phyloP scores from a whole-genome alignment of 2,113 vertebrate genomes.

The Antidorcas marsupialis region DNA sequence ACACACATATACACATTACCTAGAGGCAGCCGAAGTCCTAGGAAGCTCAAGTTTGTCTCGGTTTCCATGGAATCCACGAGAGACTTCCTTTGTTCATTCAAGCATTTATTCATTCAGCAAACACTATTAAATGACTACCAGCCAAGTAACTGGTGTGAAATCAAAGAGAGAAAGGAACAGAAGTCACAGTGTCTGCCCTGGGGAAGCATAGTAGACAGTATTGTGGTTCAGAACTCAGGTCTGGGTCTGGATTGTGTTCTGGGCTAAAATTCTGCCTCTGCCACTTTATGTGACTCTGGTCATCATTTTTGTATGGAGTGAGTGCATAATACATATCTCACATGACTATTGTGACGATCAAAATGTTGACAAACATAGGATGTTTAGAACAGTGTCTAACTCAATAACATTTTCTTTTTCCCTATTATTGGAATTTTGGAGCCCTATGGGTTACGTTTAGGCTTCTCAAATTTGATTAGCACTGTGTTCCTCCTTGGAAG shows the following conservation, averaged over 20 bases:
- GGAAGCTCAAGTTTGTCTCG: background rate
- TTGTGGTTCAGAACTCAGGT: background rate
- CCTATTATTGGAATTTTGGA: background rate
- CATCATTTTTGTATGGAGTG: background rate
- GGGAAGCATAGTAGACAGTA: background rate
- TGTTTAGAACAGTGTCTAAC: background rate
- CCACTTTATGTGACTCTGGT: background rate
- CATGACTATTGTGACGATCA: background rate
- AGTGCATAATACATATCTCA: background rate
- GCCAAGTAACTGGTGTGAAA: background rate
- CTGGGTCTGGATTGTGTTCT: background rate
- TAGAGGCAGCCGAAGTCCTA: background rate
- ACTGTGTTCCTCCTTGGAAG: background rate
- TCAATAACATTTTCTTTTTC: background rate
- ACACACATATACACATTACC: background rate
- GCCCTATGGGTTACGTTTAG: background rate
- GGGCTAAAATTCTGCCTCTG: background rate
- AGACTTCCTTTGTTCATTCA: background rate
- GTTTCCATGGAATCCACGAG: background rate
- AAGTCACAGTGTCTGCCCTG: background rate
- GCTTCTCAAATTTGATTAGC: background rate
- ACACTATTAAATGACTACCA: background rate
- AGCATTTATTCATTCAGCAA: slow-evolving; percentile 1
- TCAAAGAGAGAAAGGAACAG: background rate
- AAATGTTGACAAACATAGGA: background rate